Base-by-base conservation (phyloP, 2,113 vertebrate species). In the Antechinus stuartii region DNA sequence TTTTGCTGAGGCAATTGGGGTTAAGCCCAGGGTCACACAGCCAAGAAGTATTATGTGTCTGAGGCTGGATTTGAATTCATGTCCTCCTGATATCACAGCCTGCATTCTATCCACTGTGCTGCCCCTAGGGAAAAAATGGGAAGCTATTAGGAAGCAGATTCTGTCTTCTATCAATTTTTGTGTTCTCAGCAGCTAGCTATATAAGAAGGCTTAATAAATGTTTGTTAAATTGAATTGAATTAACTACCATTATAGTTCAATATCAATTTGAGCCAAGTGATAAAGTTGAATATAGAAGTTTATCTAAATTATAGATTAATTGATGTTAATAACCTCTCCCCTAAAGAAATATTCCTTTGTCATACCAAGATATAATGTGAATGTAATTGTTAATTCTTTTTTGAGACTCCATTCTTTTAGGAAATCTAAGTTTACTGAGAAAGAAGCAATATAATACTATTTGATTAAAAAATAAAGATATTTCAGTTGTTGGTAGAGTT, bases 321-420 rank as follows among this genome's bases (percentile, higher is more conserved):
- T 76, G 92, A 94, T 89, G 1, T 91, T 94, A 76, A 27, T 23
- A 52, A 49, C 9, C 89, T 91, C 2, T 26, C 91, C 90, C 52
- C 68, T 89, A 93, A 96, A 22, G 68, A 84, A 96, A 91, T 89
- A 5, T 54, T 89, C 22, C 27, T 90, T 84, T 89, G 90, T 9
- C 14, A 7, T 23, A n/a, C 9, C 11, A 7, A 12, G 35, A n/a
- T n/a, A 50, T 76, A 46, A 91, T 92, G 22, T 96, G 50, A 94
- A 94, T 52, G 52, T 91, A 95, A n/a, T 1, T 23, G 30, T 23
- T 30, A 24, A 42, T 90, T 50, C 24, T 0, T 49, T 49, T 93
- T 54, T 56, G 90, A 27, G 53, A 19, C 42, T 90, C 8, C 26
- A 11, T 94, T 23, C 92, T 22, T 84, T 35, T 68, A 30, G 30